Evolutionary conservation across 2,113 vertebrate genomes (phyloP), one percentile per base, ranked within the genome.

Genomic region (Cyprinodon tularosa): DNA sequence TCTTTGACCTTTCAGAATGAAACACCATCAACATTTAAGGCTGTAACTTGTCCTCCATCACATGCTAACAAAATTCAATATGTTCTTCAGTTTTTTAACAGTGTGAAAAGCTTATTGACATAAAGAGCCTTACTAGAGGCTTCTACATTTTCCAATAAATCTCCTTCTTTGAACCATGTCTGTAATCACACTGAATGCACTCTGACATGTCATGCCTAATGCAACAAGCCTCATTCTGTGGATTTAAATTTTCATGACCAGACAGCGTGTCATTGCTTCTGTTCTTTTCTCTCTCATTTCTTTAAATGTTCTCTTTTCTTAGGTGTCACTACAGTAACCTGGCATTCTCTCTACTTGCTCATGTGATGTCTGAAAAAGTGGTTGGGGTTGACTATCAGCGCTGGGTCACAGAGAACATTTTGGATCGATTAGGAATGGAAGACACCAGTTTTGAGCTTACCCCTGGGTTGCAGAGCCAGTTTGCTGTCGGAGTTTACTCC

Each of bases 271-370:
- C 17, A 39, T 15, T 17, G 15, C 29, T 20, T 40, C 17, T 1
- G 3, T 44, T 22, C 29, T 71, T 37, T 47, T 11, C 14, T 39
- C 66, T 12, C 29, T 36, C 2, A 7, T 69, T 20, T 68, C 2
- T 20, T 37, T 57, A 10, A 40, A 7, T 48, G 44, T 53, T 4
- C 3, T 68, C 62, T 60, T 37, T 44, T 78, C 3, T 82, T 57
- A 99, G 97, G 67, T 98, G 98, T 86, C 97, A 98, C 81, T 99
- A 98, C 89, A 98, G 97, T 86, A 98, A 97, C 42, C 80, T 98
- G 61, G 97, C 97, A 72, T 98, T 98, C 91, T 97, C 96, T 0
- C 90, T 98, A 68, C 84, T 98, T 86, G 97, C 96, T 11, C 96
- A 98, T 0, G 93, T 98, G 15, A 91, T 99, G 87, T 95, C 96